These are phyloP conservation scores for Elephas maximus DNA, from an alignment of 2,113 vertebrate genomes.

Conservation along the genomic window DNA sequence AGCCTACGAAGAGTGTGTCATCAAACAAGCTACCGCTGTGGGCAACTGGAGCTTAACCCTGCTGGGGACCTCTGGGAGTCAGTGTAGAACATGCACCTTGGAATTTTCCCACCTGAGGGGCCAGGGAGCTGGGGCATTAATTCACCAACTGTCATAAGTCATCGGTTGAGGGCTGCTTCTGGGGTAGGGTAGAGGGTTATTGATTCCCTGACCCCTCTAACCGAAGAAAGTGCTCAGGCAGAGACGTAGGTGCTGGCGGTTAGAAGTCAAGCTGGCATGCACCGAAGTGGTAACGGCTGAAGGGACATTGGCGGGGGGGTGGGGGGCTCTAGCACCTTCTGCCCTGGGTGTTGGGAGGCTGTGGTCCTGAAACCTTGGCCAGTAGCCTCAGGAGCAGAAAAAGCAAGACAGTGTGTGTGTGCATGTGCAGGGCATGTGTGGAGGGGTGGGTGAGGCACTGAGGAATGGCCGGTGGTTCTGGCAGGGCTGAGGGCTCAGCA, in stretches of 20 bases:
- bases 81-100: too few species aligned
- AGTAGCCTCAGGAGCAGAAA: background rate
- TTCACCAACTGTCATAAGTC: background rate
- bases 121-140: background rate
- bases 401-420: background rate
- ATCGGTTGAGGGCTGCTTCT: background rate
- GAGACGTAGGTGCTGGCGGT: background rate
- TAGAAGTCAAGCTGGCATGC: background rate
- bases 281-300: background rate
- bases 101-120: background rate
- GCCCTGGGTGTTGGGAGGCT: background rate
- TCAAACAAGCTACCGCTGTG: background rate
- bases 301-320: background rate
- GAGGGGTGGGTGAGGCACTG: background rate
- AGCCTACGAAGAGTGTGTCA: background rate
- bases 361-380: background rate
- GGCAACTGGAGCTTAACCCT: background rate
- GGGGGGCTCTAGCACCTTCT: background rate
- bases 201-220: background rate
- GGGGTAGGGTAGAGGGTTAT: background rate
- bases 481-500: background rate
- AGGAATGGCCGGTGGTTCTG: background rate
- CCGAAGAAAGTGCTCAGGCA: background rate
- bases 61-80: background rate
- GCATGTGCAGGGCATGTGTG: background rate